These are phyloP conservation scores for Labrus mixtus DNA, from an alignment of 2,113 vertebrate genomes.

Conservation along the genomic window DNA sequence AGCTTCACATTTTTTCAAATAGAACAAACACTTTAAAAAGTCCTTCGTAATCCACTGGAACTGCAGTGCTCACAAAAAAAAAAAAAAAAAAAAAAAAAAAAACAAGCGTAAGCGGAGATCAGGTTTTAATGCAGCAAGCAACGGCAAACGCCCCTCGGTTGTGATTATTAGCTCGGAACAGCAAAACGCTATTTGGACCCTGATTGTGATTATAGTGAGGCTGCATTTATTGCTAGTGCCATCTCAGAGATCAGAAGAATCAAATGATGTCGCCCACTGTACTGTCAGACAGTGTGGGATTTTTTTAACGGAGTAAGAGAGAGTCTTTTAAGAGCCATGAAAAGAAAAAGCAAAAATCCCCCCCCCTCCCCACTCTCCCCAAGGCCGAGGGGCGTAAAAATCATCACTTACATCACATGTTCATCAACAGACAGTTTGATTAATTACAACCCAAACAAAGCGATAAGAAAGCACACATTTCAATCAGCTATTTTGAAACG, in stretches of 20 bases:
- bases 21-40: slow-evolving; percentile 64
- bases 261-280: slow-evolving; percentile 14
- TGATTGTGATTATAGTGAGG: slow-evolving; percentile 62
- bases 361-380: too few relatives aligned
- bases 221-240: slow-evolving; percentile 79
- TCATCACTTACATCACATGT: slow-evolving; percentile 54
- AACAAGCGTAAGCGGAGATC: slow-evolving; percentile 36
- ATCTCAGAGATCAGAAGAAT: slow-evolving; percentile 63
- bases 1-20: slow-evolving; percentile 77
- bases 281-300: slow-evolving; percentile 13
- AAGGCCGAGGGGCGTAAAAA: slow-evolving; percentile 40
- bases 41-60: slow-evolving; percentile 68
- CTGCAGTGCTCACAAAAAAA: slow-evolving; percentile 44
- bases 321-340: slow-evolving; percentile 35
- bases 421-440: slow-evolving; percentile 58
- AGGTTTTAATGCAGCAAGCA: slow-evolving; percentile 46
- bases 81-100: too few relatives aligned
- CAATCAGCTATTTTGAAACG: slow-evolving; percentile 43
- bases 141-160: slow-evolving; percentile 26
- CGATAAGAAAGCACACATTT: slow-evolving; percentile 63
- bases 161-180: slow-evolving; percentile 46
- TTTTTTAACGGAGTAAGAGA: slow-evolving; percentile 27
- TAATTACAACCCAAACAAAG: slow-evolving; percentile 70
- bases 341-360: slow-evolving; percentile 22
- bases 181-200: slow-evolving; percentile 70